Evolutionary conservation across 2,888 invertebrate genomes (phyloP), one percentile per base, ranked within the genome.

Genomic region (Catocala nupta): DNA sequence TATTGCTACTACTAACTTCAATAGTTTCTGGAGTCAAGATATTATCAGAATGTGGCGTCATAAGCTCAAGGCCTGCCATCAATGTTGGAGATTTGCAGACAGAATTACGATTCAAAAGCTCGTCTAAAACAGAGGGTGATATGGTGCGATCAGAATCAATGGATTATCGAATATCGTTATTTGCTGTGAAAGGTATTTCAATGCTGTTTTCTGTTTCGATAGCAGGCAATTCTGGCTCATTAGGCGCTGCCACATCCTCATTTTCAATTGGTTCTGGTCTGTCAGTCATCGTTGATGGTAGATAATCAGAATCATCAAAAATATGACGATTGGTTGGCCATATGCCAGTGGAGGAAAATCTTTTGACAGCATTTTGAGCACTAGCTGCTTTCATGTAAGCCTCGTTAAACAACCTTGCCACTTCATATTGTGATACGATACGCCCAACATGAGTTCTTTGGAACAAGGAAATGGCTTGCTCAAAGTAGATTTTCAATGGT

Each of bases 371-470:
- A 50, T 71, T 71, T 47, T 71, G 71, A n/a, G 70, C 53, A 59
- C 58, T 73, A 13, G 75, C 68, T 34, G 71, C 69, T 69, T 63
- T 62, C 63, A 68, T 52, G 59, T 73, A 73, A 44, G 73, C 70
- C 25, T 60, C 60, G 16, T 25, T 25, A 62, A 57, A 63, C 49
- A 63, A 63, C 13, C 44, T 57, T 5, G 72, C 68, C 12, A 72
- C 59, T 9, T 72, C 72, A 59, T 67, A 66, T 25, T 72, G 72
- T 25, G 65, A 66, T 43, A 72, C 55, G 8, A 74, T 69, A 47
- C 68, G 65, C 33, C 66, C 72, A 5, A 65, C 68, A 16, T 72
- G 68, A 8, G 63, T 64, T 39, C 61, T 43, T 11, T 71, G 12
- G 73, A 75, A 8, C n/a, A 59, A 16, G 0, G 63, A 61, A 55